Base-by-base conservation (phyloP, 1,140 invertebrate species). In the Samia ricini region DNA sequence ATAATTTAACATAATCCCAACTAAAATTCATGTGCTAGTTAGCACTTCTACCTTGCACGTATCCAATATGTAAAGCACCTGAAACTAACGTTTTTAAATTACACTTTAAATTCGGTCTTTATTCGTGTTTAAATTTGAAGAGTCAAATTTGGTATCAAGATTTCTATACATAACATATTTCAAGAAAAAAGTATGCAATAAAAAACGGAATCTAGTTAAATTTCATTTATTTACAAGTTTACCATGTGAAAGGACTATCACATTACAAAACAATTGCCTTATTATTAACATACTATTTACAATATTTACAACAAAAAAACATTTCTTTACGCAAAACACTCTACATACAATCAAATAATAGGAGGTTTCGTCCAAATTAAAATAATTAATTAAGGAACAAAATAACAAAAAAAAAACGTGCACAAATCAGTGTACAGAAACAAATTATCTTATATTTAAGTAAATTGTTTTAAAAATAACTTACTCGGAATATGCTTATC, bases 211-310 rank as follows among this genome's bases (percentile, higher is more conserved):
- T 81, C 76, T 85, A 84, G 76, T 83, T 85, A 77, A 82, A 82
- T 87, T 72, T 87, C 81, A 80, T 89, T 88, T 89, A 89, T 89
- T 89, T 89, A 89, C 87, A 89, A 66, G 77, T 79, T 42, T 88
- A 88, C 79, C 76, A 83, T 83, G 78, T 87, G 83, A 85, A 69
- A 78, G 69, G 60, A 72, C 83, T 85, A 85, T 87, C 85, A 89
- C 87, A 89, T 88, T 82, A 87, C 84, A 86, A 88, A 88, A 89
- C 85, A 83, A 77, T 79, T 85, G 71, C 69, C 77, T 70, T 83
- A 73, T 69, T 83, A 74, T 68, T 66, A 64, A 70, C 72, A 64
- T 72, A 76, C 49, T 88, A 88, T 89, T 73, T 88, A 89, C 87
- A 89, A 60, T 88, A 89, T 89, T 73, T 89, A 89, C 87, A 89